A percentile compares a stretch with the other conserved stretches of the same genome.
Evolutionary conservation across 1,140 invertebrate species (phyloP).

Genomic region (Diachasmimorpha longicaudata): DNA sequence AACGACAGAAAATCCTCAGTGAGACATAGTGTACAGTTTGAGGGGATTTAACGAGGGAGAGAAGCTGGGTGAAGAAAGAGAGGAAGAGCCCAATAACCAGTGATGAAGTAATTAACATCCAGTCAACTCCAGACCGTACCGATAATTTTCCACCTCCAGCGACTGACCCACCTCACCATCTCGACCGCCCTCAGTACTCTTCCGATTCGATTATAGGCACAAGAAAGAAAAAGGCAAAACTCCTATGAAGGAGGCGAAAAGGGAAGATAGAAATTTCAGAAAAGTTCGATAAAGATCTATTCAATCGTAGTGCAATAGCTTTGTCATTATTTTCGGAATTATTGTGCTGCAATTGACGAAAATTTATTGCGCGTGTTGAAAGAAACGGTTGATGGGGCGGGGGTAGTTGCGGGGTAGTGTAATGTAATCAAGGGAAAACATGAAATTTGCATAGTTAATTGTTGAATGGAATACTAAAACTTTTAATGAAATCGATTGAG

Average conservation of each 20-base stretch:
- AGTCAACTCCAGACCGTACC: conserved; percentile 46
- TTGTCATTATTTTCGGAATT: not conserved
- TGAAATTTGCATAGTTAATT: conserved; percentile 3
- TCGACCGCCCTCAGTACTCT: not conserved
- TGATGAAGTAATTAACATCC: conserved; percentile 53
- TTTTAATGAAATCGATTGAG: not conserved
- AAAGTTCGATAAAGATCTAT: not conserved
- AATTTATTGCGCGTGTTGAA: not conserved
- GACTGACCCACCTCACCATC: not conserved
- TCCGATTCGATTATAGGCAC: conserved; percentile 22
- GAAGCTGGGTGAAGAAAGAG: not conserved
- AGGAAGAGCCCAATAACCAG: conserved; percentile 18
- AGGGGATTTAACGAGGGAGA: not conserved
- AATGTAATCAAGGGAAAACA: not conserved
- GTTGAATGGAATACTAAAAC: not conserved
- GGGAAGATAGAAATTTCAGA: not conserved
- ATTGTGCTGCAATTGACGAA: not conserved
- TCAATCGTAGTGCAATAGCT: not conserved
- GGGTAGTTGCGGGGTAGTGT: too few species aligned
- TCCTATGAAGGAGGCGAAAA: not conserved
- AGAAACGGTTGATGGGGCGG: too few species aligned
- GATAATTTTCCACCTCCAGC: conserved; percentile 43
- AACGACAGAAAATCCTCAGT: not conserved
- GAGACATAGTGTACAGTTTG: not conserved
- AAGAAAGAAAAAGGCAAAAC: not conserved